Evolutionary conservation across 2,888 invertebrate species (phyloP).

Genomic region (Sabatieria punctata): DNA sequence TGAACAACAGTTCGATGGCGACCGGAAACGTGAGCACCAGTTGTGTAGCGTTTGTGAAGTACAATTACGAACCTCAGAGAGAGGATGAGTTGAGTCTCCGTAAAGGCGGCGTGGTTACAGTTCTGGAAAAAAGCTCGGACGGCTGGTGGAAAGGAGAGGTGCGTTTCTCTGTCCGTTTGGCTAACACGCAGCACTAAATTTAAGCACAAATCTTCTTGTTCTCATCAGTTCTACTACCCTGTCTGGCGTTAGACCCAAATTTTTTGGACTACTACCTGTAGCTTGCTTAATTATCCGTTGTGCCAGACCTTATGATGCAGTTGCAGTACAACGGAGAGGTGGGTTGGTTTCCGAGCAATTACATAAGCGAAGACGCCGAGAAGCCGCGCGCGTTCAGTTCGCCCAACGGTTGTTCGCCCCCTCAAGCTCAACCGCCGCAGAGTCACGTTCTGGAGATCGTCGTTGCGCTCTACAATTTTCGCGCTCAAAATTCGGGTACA

Average conservation of each 20-base stretch:
- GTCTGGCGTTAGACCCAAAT: too few species aligned
- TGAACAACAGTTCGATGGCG: too few species aligned
- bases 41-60: conserved; percentile 64
- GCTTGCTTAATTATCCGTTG: too few species aligned
- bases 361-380: conserved; percentile 45
- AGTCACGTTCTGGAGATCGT: conserved; percentile 1
- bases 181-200: too few species aligned
- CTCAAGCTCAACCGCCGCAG: background rate
- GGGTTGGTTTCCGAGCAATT: conserved; percentile 97
- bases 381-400: too few species aligned
- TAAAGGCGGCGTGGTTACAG: conserved; percentile 82
- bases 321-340: conserved; percentile 42
- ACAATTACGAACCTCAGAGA: conserved; percentile 63
- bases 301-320: too few species aligned
- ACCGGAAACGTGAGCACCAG: background rate
- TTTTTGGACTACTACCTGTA: too few species aligned
- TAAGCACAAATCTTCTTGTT: too few species aligned
- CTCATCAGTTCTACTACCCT: too few species aligned
- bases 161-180: too few species aligned
- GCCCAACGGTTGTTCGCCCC: background rate
- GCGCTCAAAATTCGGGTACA: conserved; percentile 59
- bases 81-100: conserved; percentile 82
- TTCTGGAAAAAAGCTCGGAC: conserved; percentile 93
- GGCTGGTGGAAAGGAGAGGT: conserved; percentile 87
- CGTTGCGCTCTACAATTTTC: conserved; percentile 23